Percentiles rank a stretch among this genome's conserved stretches.
phyloP scores from a whole-genome alignment of 2,888 invertebrate species.

The Flexamia atlantica region DNA sequence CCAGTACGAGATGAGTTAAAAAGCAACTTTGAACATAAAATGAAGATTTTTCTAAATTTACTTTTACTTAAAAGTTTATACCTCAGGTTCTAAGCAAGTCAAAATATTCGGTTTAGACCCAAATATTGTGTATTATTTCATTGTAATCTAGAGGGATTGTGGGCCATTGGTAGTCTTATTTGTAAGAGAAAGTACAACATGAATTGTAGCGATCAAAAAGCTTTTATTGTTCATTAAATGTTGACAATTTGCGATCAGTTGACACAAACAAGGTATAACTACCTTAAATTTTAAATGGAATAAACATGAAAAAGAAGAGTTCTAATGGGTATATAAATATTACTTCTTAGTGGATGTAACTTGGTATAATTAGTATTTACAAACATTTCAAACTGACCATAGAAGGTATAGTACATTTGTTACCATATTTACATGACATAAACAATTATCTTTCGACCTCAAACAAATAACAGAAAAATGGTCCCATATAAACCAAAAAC shows the following conservation, averaged over 20 bases:
- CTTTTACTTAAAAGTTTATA: too few relatives aligned
- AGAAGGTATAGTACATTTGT: constrained; percentile 46
- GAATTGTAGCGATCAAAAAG: constrained; percentile 46
- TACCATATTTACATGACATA: constrained; percentile 41
- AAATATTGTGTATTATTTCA: too few relatives aligned
- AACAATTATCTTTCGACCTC: constrained; percentile 32
- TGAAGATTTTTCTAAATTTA: too few relatives aligned
- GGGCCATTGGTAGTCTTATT: too few relatives aligned
- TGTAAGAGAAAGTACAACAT: not conserved
- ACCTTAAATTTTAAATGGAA: constrained; percentile 49
- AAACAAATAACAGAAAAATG: constrained; percentile 51
- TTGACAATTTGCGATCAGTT: constrained; percentile 48
- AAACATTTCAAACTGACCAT: constrained; percentile 44
- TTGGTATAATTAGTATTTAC: constrained; percentile 51
- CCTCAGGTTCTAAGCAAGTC: too few relatives aligned
- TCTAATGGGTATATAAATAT: constrained; percentile 58
- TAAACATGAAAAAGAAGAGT: constrained; percentile 55
- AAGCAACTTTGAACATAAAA: too few relatives aligned
- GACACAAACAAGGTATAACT: constrained; percentile 52
- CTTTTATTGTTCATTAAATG: constrained; percentile 50
- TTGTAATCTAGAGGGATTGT: too few relatives aligned
- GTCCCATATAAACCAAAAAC: constrained; percentile 60
- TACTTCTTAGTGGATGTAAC: constrained; percentile 45
- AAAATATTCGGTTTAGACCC: too few relatives aligned
- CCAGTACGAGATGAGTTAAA: too few relatives aligned